phyloP scores from a whole-genome alignment of 2,113 vertebrate genomes.

The Chauna torquata region DNA sequence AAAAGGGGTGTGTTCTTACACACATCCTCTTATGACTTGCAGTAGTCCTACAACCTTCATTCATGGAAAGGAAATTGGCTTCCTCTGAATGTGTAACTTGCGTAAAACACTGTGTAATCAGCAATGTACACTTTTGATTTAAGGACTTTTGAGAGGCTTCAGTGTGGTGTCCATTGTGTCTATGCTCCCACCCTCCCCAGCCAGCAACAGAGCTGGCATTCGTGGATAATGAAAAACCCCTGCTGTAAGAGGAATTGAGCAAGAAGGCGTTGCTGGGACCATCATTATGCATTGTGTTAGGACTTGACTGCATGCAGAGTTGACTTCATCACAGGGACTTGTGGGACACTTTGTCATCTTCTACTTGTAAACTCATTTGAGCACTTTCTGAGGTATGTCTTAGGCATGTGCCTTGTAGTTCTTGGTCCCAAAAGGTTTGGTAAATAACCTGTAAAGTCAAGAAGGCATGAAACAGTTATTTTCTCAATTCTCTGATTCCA shows the following conservation, averaged over 20 bases:
- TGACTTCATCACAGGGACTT: neutral
- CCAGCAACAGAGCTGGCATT: neutral
- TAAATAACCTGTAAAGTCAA: neutral
- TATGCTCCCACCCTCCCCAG: neutral
- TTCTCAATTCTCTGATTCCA: neutral
- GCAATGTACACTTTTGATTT: neutral
- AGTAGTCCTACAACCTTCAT: neutral
- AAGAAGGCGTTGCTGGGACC: neutral
- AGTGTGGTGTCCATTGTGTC: fast-evolving
- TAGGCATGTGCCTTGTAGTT: neutral
- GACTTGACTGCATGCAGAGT: neutral
- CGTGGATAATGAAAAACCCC: neutral
- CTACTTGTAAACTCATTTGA: neutral
- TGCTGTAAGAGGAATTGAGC: neutral
- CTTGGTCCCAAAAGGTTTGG: neutral
- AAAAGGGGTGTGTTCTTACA: neutral
- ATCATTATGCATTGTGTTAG: neutral
- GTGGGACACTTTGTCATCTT: neutral
- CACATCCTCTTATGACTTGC: neutral
- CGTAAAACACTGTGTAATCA: neutral
- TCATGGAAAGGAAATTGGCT: fast-evolving
- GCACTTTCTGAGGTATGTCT: neutral
- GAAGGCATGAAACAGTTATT: neutral
- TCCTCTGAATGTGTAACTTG: neutral
- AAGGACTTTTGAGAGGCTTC: neutral